Conservation (phyloP, 23 tunicate genomes). For the Trididemnum miniatum region DNA sequence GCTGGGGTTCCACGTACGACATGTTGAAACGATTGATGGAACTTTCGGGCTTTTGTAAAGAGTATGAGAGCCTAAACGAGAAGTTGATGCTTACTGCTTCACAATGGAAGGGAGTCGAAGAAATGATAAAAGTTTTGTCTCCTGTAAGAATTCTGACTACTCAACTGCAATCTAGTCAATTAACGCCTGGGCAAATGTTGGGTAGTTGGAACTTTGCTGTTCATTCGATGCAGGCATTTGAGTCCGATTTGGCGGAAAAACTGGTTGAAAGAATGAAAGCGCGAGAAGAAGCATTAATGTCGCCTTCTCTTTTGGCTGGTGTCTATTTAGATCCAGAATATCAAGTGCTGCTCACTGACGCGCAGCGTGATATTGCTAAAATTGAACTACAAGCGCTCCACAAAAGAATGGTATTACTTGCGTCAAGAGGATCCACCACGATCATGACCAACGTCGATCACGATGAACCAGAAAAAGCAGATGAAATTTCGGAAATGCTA, state of each 20-base stretch:
- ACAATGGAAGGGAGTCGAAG: background rate
- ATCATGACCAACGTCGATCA: no score
- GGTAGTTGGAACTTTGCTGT: conserved; percentile 13
- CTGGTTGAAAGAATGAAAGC: background rate
- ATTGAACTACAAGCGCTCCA: no score
- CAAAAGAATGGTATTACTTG: no score
- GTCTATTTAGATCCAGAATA: no score
- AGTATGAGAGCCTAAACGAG: background rate
- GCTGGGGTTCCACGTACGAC: background rate
- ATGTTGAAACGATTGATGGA: background rate
- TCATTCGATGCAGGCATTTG: background rate
- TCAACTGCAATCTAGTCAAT: background rate
- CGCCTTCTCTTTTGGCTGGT: conserved; percentile 2
- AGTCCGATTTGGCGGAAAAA: background rate
- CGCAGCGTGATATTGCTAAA: no score
- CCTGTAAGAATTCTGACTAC: background rate
- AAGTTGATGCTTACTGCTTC: background rate
- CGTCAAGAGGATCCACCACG: no score
- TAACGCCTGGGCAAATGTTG: background rate
- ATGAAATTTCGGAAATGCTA: no score
- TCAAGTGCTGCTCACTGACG: no score
- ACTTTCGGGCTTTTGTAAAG: background rate
- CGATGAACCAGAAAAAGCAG: no score
- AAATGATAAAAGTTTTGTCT: background rate
- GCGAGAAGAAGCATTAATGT: background rate